Evolutionary conservation across 2,888 invertebrate genomes (phyloP), one percentile per base, ranked within the genome.

Genomic region (Eurois occulta): DNA sequence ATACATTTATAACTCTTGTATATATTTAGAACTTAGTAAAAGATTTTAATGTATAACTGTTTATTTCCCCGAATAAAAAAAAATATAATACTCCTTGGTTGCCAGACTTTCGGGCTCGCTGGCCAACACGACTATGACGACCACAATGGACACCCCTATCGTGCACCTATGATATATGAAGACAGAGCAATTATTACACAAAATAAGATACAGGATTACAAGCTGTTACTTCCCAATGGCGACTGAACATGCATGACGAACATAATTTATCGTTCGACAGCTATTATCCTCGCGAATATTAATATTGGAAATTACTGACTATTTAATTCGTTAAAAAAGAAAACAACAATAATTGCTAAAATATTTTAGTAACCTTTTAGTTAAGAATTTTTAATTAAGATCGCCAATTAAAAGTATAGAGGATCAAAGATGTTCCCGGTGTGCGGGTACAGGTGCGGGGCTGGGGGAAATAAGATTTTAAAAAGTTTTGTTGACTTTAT

Each of bases 341-440:
- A 72, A 52, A 74, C 35, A 83, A 71, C 73, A 68, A 79, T 82
- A 78, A 84, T 86, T 82, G 69, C 80, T 75, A 38, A 74, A 84
- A 75, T 81, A 72, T 80, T 82, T 79, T 28, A 66, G 75, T 86
- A 73, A 80, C 78, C 73, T 79, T 82, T 84, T 81, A 68, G 16
- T 64, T 60, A 38, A 55, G 80, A 79, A 82, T 83, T 80, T 80
- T 84, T 75, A 86, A 86, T 79, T 74, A 74, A 80, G 35, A 77
- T 41, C 58, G 60, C 69, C 81, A 79, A 87, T 86, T 78, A 86
- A 76, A 80, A 64, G 16, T 48, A 66, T 78, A 7, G 64, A 76
- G 35, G 16, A 46, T 74, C 55, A 28, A 46, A 60, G 41, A 65
- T 41, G 71, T 64, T 52, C 48, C 68, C 52, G 67, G 60, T 58